These are phyloP conservation scores for Dreissena rostriformis DNA, from an alignment of 1,140 invertebrate genomes.

Conservation along the genomic window DNA sequence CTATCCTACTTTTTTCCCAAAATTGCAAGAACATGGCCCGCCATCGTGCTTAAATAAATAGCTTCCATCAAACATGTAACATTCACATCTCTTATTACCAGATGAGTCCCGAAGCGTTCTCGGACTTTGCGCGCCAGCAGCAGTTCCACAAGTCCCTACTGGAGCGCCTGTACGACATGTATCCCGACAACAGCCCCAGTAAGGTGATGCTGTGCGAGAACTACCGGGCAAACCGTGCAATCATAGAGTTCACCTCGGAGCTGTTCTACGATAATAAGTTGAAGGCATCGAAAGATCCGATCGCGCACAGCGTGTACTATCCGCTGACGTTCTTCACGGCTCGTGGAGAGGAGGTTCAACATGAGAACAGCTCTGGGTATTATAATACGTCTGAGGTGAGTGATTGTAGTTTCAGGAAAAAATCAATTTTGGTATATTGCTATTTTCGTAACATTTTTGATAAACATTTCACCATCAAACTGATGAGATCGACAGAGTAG, in stretches of 20 bases:
- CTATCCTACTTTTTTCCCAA: no score
- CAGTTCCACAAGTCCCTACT: slow-evolving; percentile 90
- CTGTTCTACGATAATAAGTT: slow-evolving; percentile 92
- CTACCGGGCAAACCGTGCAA: slow-evolving; percentile 92
- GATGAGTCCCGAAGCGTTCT: slow-evolving; percentile 90
- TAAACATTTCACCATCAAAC: neutral
- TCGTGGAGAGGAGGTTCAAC: slow-evolving; percentile 88
- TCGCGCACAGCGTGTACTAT: slow-evolving; percentile 86
- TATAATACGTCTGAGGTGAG: slow-evolving; percentile 91
- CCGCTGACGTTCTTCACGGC: slow-evolving; percentile 93
- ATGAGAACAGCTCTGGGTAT: slow-evolving; percentile 91
- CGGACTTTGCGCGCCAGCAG: slow-evolving; percentile 88
- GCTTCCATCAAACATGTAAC: no score
- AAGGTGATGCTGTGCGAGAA: slow-evolving; percentile 93
- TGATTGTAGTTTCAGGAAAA: neutral
- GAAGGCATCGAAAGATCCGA: slow-evolving; percentile 87
- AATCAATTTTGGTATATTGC: no score
- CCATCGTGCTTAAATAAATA: no score
- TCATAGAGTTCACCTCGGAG: slow-evolving; percentile 91
- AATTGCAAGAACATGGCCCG: no score
- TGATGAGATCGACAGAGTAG: no score
- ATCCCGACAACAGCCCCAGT: slow-evolving; percentile 88
- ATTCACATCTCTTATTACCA: slow-evolving; percentile 69
- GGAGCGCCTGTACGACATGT: slow-evolving; percentile 91
- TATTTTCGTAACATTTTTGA: neutral